These are phyloP conservation scores for Microtus richardsoni DNA, from an alignment of 2,113 vertebrate species.

Conservation along the genomic window DNA sequence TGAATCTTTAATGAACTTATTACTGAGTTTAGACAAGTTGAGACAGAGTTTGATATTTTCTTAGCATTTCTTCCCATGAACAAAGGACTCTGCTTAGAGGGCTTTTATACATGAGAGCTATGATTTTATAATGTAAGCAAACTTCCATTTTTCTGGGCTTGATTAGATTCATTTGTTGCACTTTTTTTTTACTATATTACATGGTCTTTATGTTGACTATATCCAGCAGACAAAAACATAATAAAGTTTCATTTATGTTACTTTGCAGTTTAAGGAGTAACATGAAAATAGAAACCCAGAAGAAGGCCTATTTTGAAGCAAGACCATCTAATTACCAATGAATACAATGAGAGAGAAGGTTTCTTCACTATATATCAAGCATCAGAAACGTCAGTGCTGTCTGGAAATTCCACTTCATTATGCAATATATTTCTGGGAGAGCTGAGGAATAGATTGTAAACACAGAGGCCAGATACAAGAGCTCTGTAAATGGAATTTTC, in stretches of 20 bases:
- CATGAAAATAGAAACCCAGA: constrained; percentile 73
- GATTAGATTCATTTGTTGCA: not conserved
- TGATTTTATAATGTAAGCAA: constrained; percentile 29
- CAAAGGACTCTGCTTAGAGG: constrained; percentile 6
- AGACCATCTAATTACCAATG: constrained; percentile 75
- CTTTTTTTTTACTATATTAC: not conserved
- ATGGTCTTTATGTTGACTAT: constrained; percentile 31
- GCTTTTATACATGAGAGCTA: not conserved
- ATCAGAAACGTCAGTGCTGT: constrained; percentile 77
- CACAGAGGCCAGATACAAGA: constrained; percentile 77
- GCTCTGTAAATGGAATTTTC: constrained; percentile 83
- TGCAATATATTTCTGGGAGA: constrained; percentile 79
- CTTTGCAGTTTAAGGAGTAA: constrained; percentile 68
- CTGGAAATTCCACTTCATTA: constrained; percentile 85
- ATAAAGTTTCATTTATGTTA: constrained; percentile 32
- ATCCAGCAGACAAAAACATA: constrained; percentile 63
- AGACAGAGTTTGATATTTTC: not conserved
- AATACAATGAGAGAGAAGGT: constrained; percentile 67
- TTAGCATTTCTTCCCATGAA: not conserved
- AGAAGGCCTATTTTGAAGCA: constrained; percentile 78
- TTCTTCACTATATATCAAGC: constrained; percentile 71
- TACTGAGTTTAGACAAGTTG: not conserved
- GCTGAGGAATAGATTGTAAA: constrained; percentile 52
- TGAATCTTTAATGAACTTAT: not conserved
- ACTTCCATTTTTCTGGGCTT: not conserved